A percentile compares a stretch with the other conserved stretches of the same genome.
These are phyloP conservation scores for Heterohyrax brucei DNA, from an alignment of 2,797 vertebrate species.

Conservation along the genomic window DNA sequence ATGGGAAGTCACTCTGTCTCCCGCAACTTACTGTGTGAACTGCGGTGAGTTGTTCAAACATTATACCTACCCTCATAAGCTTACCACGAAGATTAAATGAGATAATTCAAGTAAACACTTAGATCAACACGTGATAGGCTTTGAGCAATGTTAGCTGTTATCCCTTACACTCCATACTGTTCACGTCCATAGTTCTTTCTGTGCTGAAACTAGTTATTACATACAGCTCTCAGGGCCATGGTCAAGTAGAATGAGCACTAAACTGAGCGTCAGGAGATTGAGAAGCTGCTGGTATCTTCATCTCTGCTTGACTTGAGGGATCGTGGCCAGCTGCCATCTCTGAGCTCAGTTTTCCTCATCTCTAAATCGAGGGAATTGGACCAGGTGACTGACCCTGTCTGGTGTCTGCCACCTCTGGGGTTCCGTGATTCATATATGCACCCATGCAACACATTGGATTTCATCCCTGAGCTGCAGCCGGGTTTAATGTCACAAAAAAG, in stretches of 20 bases:
- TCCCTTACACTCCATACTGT: neutral
- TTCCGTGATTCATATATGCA: constrained; percentile 5
- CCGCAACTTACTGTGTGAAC: neutral
- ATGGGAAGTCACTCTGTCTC: neutral
- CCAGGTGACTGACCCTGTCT: constrained; percentile 29
- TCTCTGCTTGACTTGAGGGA: neutral
- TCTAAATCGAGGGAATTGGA: constrained; percentile 17
- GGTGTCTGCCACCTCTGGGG: constrained; percentile 48
- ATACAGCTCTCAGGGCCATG: neutral
- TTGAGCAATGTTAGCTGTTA: neutral
- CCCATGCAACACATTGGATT: constrained; percentile 42
- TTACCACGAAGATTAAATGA: constrained; percentile 18
- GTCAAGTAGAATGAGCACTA: neutral
- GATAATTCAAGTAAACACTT: neutral
- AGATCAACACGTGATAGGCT: neutral
- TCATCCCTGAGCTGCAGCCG: constrained; percentile 9
- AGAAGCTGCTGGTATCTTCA: neutral
- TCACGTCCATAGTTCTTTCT: neutral
- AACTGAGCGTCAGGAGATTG: neutral
- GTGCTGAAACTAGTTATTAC: neutral
- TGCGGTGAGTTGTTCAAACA: constrained; percentile 26
- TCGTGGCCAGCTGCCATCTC: neutral
- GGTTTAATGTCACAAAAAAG: constrained; percentile 58
- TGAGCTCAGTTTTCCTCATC: constrained; percentile 41
- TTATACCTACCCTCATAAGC: neutral